Evolutionary conservation across 2,888 invertebrate species (phyloP).

Genomic region (Parnassius glacialis): DNA sequence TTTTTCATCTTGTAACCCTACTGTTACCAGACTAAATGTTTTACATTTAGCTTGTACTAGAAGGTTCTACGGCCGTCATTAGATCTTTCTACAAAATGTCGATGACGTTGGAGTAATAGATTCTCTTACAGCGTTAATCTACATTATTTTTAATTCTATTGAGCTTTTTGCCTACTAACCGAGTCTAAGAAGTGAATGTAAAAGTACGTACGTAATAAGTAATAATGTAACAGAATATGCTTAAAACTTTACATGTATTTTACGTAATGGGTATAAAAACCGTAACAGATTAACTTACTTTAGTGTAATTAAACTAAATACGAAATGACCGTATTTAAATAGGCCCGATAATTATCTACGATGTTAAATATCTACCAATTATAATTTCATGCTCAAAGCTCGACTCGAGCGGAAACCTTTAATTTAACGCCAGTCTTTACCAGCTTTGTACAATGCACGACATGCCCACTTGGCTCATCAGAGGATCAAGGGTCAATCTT

Average conservation of each 20-base stretch:
- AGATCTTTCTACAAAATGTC: too few species aligned
- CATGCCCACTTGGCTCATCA: conserved; percentile 41
- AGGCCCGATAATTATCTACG: too few species aligned
- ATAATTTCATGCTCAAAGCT: neutral
- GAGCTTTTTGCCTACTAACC: neutral
- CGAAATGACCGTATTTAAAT: too few species aligned
- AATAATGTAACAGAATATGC: conserved; percentile 5
- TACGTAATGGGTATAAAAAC: conserved; percentile 1
- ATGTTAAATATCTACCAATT: neutral
- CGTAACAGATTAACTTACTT: neutral
- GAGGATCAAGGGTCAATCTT: conserved; percentile 56
- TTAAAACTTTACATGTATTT: conserved; percentile 6
- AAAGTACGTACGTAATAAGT: neutral
- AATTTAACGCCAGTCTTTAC: conserved; percentile 7
- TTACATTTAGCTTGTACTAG: too few species aligned
- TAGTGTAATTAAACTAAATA: too few species aligned
- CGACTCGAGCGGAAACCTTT: conserved; percentile 17
- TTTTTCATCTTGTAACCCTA: too few species aligned
- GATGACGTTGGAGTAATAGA: too few species aligned
- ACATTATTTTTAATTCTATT: too few species aligned
- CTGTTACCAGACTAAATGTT: too few species aligned
- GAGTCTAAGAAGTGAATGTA: conserved; percentile 5
- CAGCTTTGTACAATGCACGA: conserved; percentile 25
- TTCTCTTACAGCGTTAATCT: too few species aligned
- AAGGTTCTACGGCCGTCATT: too few species aligned